Evolutionary conservation across 2,113 vertebrate species (phyloP), one percentile per base, ranked within the genome.

Genomic region (Hippocampus guttulatus): DNA sequence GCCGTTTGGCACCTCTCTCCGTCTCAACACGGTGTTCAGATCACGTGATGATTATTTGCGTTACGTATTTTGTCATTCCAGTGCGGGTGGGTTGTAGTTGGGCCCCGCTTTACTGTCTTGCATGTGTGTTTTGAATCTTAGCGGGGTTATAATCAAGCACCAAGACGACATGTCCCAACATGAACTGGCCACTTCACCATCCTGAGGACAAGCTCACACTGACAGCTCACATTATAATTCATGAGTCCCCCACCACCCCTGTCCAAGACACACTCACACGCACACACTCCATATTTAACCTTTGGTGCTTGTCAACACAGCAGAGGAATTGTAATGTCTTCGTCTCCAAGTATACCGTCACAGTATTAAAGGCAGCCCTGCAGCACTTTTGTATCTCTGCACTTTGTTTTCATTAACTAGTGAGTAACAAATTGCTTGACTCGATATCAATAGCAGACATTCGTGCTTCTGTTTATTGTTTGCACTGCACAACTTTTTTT

Each of bases 151-250:
- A 82, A 84, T 82, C 66, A 70, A 83, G 70, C 61, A 55, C 68
- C 64, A 21, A 43, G 79, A 67, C 51, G 75, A 49, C 60, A 68
- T 72, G 69, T 87, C 80, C 84, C 71, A 74, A 82, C 79, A 75
- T 78, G 77, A 87, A 84, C 84, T 68, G 78, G 74, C 75, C 82
- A 72, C 85, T 77, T 84, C 58, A 72, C 69, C 58, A 69, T 78
- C 76, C 77, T 68, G 47, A 73, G 82, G 79, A 80, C 83, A 79
- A 21, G 43, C 77, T 72, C 75, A 27, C 47, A 76, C 69, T 84
- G 85, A 85, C 88, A 83, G 78, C 78, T 73, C 69, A 70, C 80
- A 77, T 87, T 88, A 90, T 87, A 88, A 88, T 90, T 90, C 76
- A 90, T 88, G 85, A 88, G 71, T 69, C 63, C 73, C 72, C 70